Conservation (phyloP, 2,797 vertebrate species). For the Phoebastria nigripes region DNA sequence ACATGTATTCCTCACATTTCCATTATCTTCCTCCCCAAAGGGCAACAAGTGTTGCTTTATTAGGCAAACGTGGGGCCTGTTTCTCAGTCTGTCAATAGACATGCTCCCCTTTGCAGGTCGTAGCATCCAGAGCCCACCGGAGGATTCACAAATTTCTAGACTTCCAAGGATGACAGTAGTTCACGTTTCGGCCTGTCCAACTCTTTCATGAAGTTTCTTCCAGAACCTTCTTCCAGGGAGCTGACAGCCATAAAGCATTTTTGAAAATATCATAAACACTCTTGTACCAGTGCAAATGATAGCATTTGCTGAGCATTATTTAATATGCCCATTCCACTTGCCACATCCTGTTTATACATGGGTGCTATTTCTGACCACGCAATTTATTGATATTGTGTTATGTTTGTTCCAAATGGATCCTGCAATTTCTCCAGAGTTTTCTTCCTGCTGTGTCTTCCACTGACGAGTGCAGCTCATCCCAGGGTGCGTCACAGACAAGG, state of each 20-base stretch:
- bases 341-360: background rate
- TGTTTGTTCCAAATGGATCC: background rate
- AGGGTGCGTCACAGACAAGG: background rate
- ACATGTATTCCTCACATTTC: background rate
- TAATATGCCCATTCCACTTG: background rate
- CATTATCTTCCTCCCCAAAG: background rate
- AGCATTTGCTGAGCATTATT: background rate
- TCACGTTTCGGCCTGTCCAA: background rate
- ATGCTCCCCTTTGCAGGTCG: accelerated
- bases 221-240: background rate
- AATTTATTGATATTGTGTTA: background rate
- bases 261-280: background rate
- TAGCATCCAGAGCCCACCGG: background rate
- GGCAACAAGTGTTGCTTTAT: background rate
- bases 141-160: background rate
- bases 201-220: background rate
- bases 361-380: background rate
- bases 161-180: background rate
- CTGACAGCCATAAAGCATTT: background rate
- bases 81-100: background rate
- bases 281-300: background rate
- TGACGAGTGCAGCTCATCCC: background rate
- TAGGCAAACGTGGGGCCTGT: background rate
- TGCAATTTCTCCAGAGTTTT: background rate
- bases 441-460: background rate